phyloP scores from a whole-genome alignment of 2,797 vertebrate genomes.

The Atherinosoma microstoma region DNA sequence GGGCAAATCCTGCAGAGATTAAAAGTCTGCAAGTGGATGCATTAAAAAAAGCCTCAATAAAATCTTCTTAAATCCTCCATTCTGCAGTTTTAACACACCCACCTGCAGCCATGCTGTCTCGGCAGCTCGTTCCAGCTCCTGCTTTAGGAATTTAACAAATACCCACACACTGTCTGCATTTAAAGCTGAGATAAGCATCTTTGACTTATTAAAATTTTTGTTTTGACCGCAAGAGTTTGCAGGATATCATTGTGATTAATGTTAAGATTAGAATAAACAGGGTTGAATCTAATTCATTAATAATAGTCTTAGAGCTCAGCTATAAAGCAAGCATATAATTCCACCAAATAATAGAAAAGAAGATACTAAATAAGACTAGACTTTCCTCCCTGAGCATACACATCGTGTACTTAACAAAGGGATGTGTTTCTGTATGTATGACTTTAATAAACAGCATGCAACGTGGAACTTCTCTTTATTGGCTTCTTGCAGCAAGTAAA shows the following conservation, averaged over 20 bases:
- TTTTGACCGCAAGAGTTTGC: not conserved
- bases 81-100: slow-evolving; percentile 5
- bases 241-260: not conserved
- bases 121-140: not conserved
- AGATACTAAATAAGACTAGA: too few species aligned
- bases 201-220: too few species aligned
- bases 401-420: not conserved
- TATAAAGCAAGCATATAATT: not conserved
- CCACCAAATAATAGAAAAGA: not conserved
- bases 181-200: not conserved
- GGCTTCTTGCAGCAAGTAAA: not conserved
- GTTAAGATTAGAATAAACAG: not conserved
- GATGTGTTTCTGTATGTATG: not conserved
- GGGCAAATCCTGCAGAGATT: not conserved
- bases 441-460: slow-evolving; percentile 1
- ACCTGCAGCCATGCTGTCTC: slow-evolving; percentile 3
- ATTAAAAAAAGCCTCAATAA: not conserved
- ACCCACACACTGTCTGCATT: slow-evolving; percentile 5
- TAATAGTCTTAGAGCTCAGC: not conserved
- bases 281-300: not conserved
- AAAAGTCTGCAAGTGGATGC: not conserved
- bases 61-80: not conserved
- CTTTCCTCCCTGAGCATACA: not conserved
- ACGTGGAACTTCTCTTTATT: not conserved
- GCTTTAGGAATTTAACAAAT: slow-evolving; percentile 4